A percentile compares a stretch with the other conserved stretches of the same genome.
These are phyloP conservation scores for Caenorhabditis becei DNA, from an alignment of 2,888 invertebrate species.

Conservation along the genomic window DNA sequence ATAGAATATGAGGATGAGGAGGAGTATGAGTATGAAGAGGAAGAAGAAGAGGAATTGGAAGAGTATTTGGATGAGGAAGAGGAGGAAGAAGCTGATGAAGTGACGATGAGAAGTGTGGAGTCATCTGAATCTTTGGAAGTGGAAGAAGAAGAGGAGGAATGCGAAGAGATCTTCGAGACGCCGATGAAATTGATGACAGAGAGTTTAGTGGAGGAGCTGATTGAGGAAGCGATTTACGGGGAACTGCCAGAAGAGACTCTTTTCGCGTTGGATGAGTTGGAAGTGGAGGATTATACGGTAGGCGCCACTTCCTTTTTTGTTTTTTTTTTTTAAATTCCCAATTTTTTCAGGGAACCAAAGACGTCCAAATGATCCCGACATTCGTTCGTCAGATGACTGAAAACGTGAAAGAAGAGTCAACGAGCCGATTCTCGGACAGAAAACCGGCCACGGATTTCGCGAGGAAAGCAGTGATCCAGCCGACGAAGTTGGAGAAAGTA, in stretches of 20 bases:
- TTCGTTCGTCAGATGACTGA: slow-evolving; percentile 68
- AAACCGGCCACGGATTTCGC: slow-evolving; percentile 78
- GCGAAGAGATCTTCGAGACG: slow-evolving; percentile 29
- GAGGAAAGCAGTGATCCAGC: slow-evolving; percentile 77
- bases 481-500: slow-evolving; percentile 73
- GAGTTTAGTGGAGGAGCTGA: slow-evolving; percentile 54
- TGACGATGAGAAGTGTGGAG: slow-evolving; percentile 40
- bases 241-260: slow-evolving; percentile 56
- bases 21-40: slow-evolving; percentile 64
- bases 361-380: slow-evolving; percentile 68
- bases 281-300: slow-evolving; percentile 57
- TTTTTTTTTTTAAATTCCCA: neutral
- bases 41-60: slow-evolving; percentile 51
- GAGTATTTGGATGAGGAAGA: slow-evolving; percentile 57
- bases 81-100: slow-evolving; percentile 59
- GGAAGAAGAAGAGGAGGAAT: slow-evolving; percentile 28
- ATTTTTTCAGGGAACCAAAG: slow-evolving; percentile 54
- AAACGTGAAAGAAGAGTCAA: slow-evolving; percentile 63
- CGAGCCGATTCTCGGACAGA: slow-evolving; percentile 63
- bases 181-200: slow-evolving; percentile 49
- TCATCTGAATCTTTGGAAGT: slow-evolving; percentile 8
- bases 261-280: slow-evolving; percentile 44
- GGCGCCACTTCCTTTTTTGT: too few species aligned
- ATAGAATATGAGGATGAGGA: slow-evolving; percentile 68
- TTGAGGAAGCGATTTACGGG: slow-evolving; percentile 52